A percentile compares a stretch with the other conserved stretches of the same genome.
phyloP scores from a whole-genome alignment of 64 coral and sea anemone genomes.

The Stichodactyla helianthus region DNA sequence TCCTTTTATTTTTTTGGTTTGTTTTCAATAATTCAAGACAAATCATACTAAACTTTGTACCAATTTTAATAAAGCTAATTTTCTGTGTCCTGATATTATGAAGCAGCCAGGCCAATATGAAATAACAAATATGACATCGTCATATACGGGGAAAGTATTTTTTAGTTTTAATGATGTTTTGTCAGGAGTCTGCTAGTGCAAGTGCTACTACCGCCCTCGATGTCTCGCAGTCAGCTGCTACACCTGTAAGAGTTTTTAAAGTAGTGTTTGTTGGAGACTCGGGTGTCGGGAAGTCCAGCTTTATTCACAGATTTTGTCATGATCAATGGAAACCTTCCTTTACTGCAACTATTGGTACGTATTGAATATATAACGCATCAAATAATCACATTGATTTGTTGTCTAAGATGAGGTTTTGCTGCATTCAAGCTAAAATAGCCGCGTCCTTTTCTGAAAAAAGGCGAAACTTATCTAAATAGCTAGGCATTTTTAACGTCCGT shows the following conservation, averaged over 20 bases:
- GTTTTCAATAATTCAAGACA: too few relatives aligned
- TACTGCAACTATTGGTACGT: constrained; percentile 91
- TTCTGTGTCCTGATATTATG: too few relatives aligned
- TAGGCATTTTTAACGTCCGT: background rate
- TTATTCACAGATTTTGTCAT: constrained; percentile 89
- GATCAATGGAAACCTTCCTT: constrained; percentile 97
- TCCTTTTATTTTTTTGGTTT: too few relatives aligned
- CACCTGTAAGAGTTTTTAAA: constrained; percentile 84
- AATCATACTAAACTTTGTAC: too few relatives aligned
- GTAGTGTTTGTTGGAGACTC: constrained; percentile 95
- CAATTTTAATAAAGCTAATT: too few relatives aligned
- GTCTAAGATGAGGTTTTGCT: too few relatives aligned
- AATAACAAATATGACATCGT: too few relatives aligned
- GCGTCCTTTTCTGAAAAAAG: too few relatives aligned
- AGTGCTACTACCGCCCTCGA: background rate
- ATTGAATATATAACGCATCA: background rate
- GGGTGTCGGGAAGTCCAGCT: constrained; percentile 95
- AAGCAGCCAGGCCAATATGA: too few relatives aligned
- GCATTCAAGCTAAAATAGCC: too few relatives aligned
- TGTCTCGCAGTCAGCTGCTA: background rate
- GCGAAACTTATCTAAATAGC: background rate
- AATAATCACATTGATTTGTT: background rate
- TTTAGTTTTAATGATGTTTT: constrained; percentile 22
- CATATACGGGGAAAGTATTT: too few relatives aligned
- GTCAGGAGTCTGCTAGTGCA: constrained; percentile 15